phyloP scores from a whole-genome alignment of 2,113 vertebrate species.

The Ctenodactylus gundi region DNA sequence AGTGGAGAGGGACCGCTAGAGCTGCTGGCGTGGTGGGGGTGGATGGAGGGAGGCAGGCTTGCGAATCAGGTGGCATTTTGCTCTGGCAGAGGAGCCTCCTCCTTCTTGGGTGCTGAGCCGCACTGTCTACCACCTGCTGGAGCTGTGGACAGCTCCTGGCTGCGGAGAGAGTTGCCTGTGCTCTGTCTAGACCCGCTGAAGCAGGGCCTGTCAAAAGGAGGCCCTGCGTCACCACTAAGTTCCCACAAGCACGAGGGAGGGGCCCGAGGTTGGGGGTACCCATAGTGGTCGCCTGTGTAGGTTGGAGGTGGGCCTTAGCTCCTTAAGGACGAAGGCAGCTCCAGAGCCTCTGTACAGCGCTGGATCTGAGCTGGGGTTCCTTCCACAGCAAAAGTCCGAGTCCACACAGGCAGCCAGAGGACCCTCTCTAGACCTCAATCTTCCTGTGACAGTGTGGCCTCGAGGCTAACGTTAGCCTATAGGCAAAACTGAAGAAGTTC shows the following conservation, averaged over 20 bases:
- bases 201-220: not conserved
- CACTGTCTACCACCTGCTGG: not conserved
- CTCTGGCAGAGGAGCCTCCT: not conserved
- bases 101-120: fast-evolving
- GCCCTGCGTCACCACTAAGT: not conserved
- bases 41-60: not conserved
- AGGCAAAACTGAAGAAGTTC: not conserved
- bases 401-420: not conserved
- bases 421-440: no score
- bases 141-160: not conserved
- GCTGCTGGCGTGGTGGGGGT: fast-evolving
- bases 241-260: not conserved
- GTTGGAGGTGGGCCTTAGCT: fast-evolving
- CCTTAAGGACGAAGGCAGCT: not conserved
- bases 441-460: not conserved
- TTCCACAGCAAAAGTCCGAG: not conserved
- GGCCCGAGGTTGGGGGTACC: not conserved
- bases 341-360: not conserved
- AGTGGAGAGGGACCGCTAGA: not conserved
- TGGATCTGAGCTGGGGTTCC: not conserved
- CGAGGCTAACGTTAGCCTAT: not conserved
- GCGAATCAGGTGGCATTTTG: not conserved
- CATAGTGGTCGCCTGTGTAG: fast-evolving
- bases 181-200: not conserved
- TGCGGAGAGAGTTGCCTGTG: fast-evolving